Percentiles rank a stretch among this genome's conserved stretches.
These are phyloP conservation scores for Drosophila mettleri DNA, from an alignment of 2,888 invertebrate species.

Conservation along the genomic window DNA sequence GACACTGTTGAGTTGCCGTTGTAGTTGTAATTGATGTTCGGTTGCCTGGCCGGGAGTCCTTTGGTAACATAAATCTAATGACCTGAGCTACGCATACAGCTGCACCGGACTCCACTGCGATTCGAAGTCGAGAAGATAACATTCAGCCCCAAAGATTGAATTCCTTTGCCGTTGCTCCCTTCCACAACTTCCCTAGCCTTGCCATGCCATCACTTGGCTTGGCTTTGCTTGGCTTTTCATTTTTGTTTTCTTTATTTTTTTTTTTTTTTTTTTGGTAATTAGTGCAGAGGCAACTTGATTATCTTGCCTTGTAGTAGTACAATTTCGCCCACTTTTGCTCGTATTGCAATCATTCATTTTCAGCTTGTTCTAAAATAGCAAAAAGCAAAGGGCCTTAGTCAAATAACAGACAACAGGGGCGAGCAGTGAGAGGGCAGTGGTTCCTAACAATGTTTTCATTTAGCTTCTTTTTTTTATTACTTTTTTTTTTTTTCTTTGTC, in stretches of 20 bases:
- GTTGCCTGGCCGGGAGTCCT: conserved; percentile 53
- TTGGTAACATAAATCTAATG: conserved; percentile 74
- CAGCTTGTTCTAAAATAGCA: conserved; percentile 46
- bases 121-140: conserved; percentile 20
- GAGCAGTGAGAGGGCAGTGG: no score
- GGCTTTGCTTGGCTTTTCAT: conserved; percentile 1
- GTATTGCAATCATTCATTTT: conserved; percentile 69
- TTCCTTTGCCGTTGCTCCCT: conserved; percentile 27
- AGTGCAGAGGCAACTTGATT: conserved; percentile 69
- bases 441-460: not conserved
- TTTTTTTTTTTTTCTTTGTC: not conserved
- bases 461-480: no score
- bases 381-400: conserved; percentile 18
- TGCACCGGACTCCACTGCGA: conserved; percentile 21
- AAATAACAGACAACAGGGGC: conserved; percentile 8
- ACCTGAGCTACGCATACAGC: conserved; percentile 38
- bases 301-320: conserved; percentile 42
- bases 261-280: conserved; percentile 64
- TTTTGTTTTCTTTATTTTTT: not conserved
- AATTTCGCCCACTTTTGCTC: conserved; percentile 30
- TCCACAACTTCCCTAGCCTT: conserved; percentile 29
- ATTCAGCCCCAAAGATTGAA: conserved; percentile 51
- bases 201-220: not conserved
- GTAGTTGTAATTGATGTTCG: conserved; percentile 73
- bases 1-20: conserved; percentile 30